Conservation (phyloP, 2,113 vertebrate genomes). For the Anoura caudifer region DNA sequence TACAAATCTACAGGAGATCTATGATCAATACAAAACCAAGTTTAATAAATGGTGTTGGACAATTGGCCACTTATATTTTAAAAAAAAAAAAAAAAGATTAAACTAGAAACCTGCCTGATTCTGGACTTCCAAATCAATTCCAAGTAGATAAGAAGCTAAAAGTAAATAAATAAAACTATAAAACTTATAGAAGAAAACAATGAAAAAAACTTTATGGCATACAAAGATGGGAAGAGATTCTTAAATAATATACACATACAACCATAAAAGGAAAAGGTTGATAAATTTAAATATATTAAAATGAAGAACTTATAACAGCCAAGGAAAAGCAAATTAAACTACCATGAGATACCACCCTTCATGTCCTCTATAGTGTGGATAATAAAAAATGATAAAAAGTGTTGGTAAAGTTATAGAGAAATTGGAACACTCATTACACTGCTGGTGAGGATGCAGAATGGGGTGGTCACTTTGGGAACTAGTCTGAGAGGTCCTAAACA, state of each 20-base stretch:
- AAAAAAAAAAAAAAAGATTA: neutral
- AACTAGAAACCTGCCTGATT: neutral
- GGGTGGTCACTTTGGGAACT: no score
- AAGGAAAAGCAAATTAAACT: neutral
- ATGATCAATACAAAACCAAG: neutral
- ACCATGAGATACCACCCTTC: no score
- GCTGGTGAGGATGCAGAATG: no score
- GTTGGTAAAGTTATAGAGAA: no score
- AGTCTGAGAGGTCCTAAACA: neutral
- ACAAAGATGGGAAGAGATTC: neutral
- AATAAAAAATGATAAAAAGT: no score
- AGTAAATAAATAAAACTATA: neutral
- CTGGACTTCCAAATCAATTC: neutral
- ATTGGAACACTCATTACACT: no score
- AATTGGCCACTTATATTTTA: neutral
- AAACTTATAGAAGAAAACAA: neutral
- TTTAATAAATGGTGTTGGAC: neutral
- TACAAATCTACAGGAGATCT: neutral
- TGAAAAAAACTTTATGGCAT: neutral
- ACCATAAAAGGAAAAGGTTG: neutral
- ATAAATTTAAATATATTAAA: neutral
- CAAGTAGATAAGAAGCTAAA: neutral
- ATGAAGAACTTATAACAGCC: neutral
- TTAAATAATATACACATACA: neutral
- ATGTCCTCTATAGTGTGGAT: no score